These are phyloP conservation scores for Cetoscarus ocellatus DNA, from an alignment of 2,797 vertebrate species.

Conservation along the genomic window DNA sequence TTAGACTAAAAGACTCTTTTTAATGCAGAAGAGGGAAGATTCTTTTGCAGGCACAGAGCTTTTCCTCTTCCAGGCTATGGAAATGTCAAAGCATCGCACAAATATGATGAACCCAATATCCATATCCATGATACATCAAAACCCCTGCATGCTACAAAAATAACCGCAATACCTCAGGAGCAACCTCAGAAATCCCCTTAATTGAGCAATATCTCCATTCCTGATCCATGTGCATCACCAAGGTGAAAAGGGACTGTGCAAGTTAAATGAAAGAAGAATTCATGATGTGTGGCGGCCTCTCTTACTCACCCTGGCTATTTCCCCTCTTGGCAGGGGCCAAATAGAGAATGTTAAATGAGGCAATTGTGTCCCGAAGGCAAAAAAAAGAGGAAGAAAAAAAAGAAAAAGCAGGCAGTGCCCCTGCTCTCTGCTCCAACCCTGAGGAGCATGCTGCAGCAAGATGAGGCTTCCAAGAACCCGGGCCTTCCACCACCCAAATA, in stretches of 20 bases:
- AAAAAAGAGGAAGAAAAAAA: slow-evolving; percentile 61
- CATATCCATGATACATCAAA: slow-evolving; percentile 81
- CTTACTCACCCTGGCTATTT: slow-evolving; percentile 82
- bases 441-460: slow-evolving; percentile 75
- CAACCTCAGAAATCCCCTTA: slow-evolving; percentile 79
- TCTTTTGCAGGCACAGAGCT: slow-evolving; percentile 42
- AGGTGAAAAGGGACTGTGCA: slow-evolving; percentile 82
- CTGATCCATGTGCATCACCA: slow-evolving; percentile 77
- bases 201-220: slow-evolving; percentile 83
- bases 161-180: slow-evolving; percentile 71
- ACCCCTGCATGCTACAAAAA: slow-evolving; percentile 67
- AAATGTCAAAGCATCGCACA: slow-evolving; percentile 72
- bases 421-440: slow-evolving; percentile 77
- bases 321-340: slow-evolving; percentile 86
- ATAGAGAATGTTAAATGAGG: slow-evolving; percentile 89
- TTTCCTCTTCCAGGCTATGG: slow-evolving; percentile 49
- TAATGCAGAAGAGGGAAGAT: slow-evolving; percentile 46
- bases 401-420: slow-evolving; percentile 60
- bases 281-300: slow-evolving; percentile 82
- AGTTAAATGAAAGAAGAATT: slow-evolving; percentile 88
- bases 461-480: slow-evolving; percentile 71
- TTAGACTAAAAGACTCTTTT: slow-evolving; percentile 62
- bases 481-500: slow-evolving; percentile 56
- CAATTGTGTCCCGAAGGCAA: slow-evolving; percentile 86
- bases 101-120: slow-evolving; percentile 77